A percentile compares a stretch with the other conserved stretches of the same genome.
Conservation (phyloP, 2,113 vertebrate species). For the Melozone crissalis region DNA sequence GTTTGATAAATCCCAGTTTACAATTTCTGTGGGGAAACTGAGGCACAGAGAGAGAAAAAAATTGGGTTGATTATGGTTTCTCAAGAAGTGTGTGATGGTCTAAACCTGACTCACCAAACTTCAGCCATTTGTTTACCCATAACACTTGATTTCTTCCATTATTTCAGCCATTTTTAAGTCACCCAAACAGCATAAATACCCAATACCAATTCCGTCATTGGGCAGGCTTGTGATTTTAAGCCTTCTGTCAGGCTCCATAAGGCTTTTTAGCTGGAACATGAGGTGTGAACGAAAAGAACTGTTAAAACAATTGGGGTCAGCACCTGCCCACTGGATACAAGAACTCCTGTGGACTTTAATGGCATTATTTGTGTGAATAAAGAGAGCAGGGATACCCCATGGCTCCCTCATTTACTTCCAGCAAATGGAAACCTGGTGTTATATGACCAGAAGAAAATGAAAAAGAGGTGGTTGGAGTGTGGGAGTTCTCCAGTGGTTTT, state of each 20-base stretch:
- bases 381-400: constrained; percentile 29
- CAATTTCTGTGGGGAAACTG: background rate
- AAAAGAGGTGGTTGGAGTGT: background rate
- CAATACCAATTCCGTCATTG: background rate
- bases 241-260: constrained; percentile 26
- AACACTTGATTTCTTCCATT: background rate
- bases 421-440: constrained; percentile 61
- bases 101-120: background rate
- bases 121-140: background rate
- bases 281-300: constrained; percentile 58
- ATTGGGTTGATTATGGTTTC: fast-evolving
- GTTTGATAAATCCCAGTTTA: background rate
- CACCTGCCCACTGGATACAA: constrained; percentile 41
- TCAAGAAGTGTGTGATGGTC: fast-evolving
- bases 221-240: background rate
- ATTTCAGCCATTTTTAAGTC: background rate
- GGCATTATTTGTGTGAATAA: constrained; percentile 2
- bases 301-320: constrained; percentile 65
- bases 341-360: constrained; percentile 61
- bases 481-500: background rate
- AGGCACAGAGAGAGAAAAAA: background rate
- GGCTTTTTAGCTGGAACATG: constrained; percentile 21
- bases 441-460: constrained; percentile 28
- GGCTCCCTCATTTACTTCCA: constrained; percentile 48
- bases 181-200: background rate